These are phyloP conservation scores for Trachelus iudaicus DNA, from an alignment of 2,888 invertebrate genomes.

Conservation along the genomic window DNA sequence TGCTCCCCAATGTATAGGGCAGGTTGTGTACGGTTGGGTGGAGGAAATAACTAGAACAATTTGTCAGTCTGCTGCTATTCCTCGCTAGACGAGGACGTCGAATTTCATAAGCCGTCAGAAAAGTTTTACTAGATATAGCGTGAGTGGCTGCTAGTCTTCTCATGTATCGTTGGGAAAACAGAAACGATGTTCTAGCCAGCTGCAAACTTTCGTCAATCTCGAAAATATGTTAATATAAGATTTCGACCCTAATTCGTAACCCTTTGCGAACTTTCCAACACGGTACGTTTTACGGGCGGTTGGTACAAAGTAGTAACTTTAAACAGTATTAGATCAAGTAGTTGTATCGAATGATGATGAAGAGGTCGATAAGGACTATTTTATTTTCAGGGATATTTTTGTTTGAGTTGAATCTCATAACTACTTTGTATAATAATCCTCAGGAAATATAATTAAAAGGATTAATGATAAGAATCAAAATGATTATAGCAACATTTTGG, in stretches of 20 bases:
- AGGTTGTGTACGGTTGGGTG: not conserved
- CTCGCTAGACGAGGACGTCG: not conserved
- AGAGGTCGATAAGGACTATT: not conserved
- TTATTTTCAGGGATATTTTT: not conserved
- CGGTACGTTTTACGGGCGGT: too few relatives aligned
- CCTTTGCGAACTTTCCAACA: not conserved
- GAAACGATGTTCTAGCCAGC: not conserved
- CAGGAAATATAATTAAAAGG: too few relatives aligned
- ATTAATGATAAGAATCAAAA: too few relatives aligned
- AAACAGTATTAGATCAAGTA: not conserved
- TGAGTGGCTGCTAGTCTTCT: not conserved
- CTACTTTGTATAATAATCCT: too few relatives aligned
- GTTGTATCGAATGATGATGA: not conserved
- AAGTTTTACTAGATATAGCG: not conserved
- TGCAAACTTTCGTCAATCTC: not conserved
- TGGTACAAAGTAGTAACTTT: not conserved
- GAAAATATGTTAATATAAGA: slow-evolving; percentile 1
- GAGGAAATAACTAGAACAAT: not conserved
- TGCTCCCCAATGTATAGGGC: too few relatives aligned
- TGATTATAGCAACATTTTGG: too few relatives aligned
- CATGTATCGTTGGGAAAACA: not conserved
- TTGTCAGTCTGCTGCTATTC: not conserved
- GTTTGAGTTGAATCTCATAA: not conserved
- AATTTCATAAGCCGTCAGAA: not conserved
- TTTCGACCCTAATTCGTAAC: not conserved